Evolutionary conservation across 2,888 invertebrate species (phyloP).

Genomic region (Tubulanus polymorphus): DNA sequence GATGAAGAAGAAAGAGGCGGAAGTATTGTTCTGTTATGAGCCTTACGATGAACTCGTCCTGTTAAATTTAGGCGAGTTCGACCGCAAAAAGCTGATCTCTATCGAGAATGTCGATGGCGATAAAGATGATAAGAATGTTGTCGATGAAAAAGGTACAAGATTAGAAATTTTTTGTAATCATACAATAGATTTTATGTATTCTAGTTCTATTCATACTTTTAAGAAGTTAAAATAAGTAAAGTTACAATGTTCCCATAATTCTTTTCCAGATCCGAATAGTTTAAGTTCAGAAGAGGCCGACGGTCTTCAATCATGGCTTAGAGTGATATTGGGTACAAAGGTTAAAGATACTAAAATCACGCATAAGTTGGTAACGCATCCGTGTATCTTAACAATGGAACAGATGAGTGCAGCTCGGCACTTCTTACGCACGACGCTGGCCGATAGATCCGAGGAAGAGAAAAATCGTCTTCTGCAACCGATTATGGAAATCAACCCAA

Average conservation of each 20-base stretch:
- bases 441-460: conserved; percentile 63
- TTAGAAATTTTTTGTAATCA: not conserved
- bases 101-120: conserved; percentile 87
- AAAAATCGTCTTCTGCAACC: conserved; percentile 83
- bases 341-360: conserved; percentile 81
- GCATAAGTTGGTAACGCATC: conserved; percentile 75
- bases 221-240: no score
- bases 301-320: conserved; percentile 74
- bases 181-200: no score
- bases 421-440: conserved; percentile 83
- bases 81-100: conserved; percentile 72
- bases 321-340: conserved; percentile 71
- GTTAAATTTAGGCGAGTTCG: conserved; percentile 81
- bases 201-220: no score
- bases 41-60: conserved; percentile 95
- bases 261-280: conserved; percentile 62
- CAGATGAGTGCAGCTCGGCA: conserved; percentile 97
- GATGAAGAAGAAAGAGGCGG: conserved; percentile 77
- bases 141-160: conserved; percentile 35
- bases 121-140: conserved; percentile 41
- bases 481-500: conserved; percentile 89
- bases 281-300: conserved; percentile 73
- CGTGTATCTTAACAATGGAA: conserved; percentile 90
- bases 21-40: conserved; percentile 93
- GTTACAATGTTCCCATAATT: no score